Percentiles rank a stretch among this genome's conserved stretches.
Conservation (phyloP, 2,797 vertebrate species). For the Simalia tracyae region DNA sequence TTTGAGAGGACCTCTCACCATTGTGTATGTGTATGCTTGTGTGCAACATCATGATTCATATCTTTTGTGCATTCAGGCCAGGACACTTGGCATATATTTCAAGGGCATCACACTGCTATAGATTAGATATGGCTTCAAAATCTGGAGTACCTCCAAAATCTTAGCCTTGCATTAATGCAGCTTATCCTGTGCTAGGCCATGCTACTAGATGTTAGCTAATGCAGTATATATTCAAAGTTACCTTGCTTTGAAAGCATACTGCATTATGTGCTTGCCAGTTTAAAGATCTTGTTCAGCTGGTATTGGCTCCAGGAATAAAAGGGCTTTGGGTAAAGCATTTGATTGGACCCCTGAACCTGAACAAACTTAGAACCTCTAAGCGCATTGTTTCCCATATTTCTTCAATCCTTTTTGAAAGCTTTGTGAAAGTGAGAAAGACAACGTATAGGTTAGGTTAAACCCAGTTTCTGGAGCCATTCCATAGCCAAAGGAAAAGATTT, state of each 20-base stretch:
- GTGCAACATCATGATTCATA: background rate
- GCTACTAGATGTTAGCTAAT: background rate
- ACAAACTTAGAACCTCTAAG: background rate
- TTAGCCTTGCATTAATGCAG: background rate
- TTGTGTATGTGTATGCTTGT: background rate
- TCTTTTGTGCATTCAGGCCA: slow-evolving; percentile 6
- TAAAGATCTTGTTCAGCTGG: background rate
- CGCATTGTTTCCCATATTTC: no score
- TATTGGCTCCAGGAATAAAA: background rate
- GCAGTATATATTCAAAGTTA: background rate
- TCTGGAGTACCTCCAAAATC: slow-evolving; percentile 36
- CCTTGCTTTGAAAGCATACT: background rate
- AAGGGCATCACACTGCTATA: slow-evolving; percentile 4
- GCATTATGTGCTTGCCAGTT: no score
- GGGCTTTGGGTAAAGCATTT: background rate
- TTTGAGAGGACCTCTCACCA: slow-evolving; percentile 22
- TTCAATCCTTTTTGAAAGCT: background rate
- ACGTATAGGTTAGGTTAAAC: background rate
- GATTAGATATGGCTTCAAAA: slow-evolving; percentile 16
- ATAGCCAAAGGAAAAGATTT: slow-evolving; percentile 5
- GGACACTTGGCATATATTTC: background rate
- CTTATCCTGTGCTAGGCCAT: accelerated
- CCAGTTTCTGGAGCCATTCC: background rate
- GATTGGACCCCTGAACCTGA: background rate
- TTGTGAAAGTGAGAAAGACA: background rate